Evolutionary conservation across 1,140 invertebrate species (phyloP), one percentile per base, ranked within the genome.

Genomic region (Odontomachus brunneus): DNA sequence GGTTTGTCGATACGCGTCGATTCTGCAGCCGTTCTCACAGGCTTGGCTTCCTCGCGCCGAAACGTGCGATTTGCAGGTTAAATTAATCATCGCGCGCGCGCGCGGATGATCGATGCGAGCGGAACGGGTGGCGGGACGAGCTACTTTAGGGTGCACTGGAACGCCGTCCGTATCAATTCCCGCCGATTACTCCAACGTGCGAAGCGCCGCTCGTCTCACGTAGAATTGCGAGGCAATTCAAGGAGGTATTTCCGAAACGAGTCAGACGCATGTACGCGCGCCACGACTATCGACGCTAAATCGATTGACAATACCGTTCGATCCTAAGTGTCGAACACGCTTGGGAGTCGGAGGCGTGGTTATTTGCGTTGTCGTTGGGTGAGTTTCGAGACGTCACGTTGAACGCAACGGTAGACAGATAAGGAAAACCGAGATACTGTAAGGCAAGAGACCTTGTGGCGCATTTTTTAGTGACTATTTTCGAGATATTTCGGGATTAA

Each of bases 1-100:
- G 73, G 60, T 38, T 83, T 86, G 67, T 87, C 84, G 81, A 87
- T 83, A 73, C 53, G 66, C 81, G 59, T n/a, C n/a, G n/a, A n/a
- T 73, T 84, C 33, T 55, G 53, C 83, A 0, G 17, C 29, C 12
- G 29, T 75, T 75, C 59, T 11, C 38, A 44, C 38, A n/a, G 12
- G 19, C n/a, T 75, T 51, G 48, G 74, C 60, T 63, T 84, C 65
- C 69, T 82, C 75, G 29, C 44, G 53, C 12, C 44, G 53, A 57
- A 26, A 73, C 22, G 49, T 26, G 26, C 49, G 84, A 82, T 85
- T 63, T 65, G 55, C 76, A n/a, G 53, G 51, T 69, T 85, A 71
- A 85, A 85, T 75, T 75, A 71, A 86, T 85, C 67, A 71, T 59
- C 55, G 22, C 24, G 66, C 12, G 22, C 24, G 66, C 12, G 72